Conservation (phyloP, 1,140 invertebrate species). For the Camponotus pennsylvanicus region DNA sequence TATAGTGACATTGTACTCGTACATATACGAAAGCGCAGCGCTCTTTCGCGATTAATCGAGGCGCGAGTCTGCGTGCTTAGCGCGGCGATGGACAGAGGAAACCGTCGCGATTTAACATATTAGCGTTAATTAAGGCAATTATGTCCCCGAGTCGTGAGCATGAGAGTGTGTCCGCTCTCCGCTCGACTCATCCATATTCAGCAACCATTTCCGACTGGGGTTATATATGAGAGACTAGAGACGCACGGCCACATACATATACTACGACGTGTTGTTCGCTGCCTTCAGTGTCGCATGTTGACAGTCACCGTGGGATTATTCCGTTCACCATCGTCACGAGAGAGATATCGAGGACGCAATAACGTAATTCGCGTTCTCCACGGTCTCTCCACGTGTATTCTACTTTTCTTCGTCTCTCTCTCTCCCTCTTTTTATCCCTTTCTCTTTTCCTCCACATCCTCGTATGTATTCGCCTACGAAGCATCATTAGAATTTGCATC, state of each 20-base stretch:
- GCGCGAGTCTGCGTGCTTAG: slow-evolving; percentile 49
- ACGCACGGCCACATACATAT: slow-evolving; percentile 18
- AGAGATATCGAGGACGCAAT: slow-evolving; percentile 72
- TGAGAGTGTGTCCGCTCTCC: slow-evolving; percentile 83
- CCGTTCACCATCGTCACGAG: slow-evolving; percentile 73
- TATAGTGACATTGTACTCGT: slow-evolving; percentile 83
- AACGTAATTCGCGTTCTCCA: slow-evolving; percentile 61
- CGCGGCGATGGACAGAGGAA: slow-evolving; percentile 79
- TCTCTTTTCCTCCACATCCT: not conserved
- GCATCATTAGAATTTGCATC: slow-evolving; percentile 58
- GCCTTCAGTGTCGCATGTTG: slow-evolving; percentile 72
- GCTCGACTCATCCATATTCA: slow-evolving; percentile 85
- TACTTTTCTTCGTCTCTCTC: slow-evolving; percentile 6
- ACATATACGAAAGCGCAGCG: slow-evolving; percentile 78
- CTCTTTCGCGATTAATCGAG: slow-evolving; percentile 66
- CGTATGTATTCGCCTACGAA: slow-evolving; percentile 23
- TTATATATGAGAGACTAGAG: slow-evolving; percentile 48
- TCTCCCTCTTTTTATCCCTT: not conserved
- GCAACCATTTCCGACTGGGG: slow-evolving; percentile 81
- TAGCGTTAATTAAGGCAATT: slow-evolving; percentile 86
- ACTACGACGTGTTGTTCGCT: slow-evolving; percentile 5
- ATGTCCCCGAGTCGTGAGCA: slow-evolving; percentile 84
- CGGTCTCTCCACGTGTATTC: slow-evolving; percentile 3
- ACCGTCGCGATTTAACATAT: slow-evolving; percentile 85
- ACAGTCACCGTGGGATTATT: slow-evolving; percentile 82